A percentile compares a stretch with the other conserved stretches of the same genome.
These are phyloP conservation scores for Semibalanus balanoides DNA, from an alignment of 1,140 invertebrate species.

Conservation along the genomic window DNA sequence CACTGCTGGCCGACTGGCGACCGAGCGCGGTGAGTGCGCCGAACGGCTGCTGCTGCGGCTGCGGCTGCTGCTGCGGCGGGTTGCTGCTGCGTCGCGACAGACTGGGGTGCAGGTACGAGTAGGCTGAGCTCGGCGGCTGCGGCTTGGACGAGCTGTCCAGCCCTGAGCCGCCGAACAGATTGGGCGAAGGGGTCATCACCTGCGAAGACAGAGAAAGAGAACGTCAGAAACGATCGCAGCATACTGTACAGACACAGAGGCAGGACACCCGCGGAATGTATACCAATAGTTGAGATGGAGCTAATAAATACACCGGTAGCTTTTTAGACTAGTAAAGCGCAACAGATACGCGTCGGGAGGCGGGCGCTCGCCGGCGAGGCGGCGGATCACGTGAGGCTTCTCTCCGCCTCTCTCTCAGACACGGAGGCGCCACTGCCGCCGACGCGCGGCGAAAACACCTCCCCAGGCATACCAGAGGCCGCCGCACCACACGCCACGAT, in stretches of 20 bases:
- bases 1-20: background rate
- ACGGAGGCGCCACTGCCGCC: too few relatives aligned
- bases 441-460: too few relatives aligned
- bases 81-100: background rate
- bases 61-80: background rate
- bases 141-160: background rate
- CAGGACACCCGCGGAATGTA: too few relatives aligned
- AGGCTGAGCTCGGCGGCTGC: background rate
- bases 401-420: too few relatives aligned
- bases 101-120: background rate
- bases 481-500: too few relatives aligned
- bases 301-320: too few relatives aligned
- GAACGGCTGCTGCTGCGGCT: background rate
- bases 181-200: background rate
- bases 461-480: too few relatives aligned
- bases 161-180: background rate
- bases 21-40: background rate
- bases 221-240: background rate
- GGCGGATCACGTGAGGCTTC: too few relatives aligned
- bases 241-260: background rate
- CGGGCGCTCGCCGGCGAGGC: too few relatives aligned
- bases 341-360: too few relatives aligned
- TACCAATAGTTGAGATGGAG: too few relatives aligned
- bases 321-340: too few relatives aligned
- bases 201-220: background rate